Conservation (phyloP, 2,113 vertebrate genomes). For the Ictalurus punctatus region DNA sequence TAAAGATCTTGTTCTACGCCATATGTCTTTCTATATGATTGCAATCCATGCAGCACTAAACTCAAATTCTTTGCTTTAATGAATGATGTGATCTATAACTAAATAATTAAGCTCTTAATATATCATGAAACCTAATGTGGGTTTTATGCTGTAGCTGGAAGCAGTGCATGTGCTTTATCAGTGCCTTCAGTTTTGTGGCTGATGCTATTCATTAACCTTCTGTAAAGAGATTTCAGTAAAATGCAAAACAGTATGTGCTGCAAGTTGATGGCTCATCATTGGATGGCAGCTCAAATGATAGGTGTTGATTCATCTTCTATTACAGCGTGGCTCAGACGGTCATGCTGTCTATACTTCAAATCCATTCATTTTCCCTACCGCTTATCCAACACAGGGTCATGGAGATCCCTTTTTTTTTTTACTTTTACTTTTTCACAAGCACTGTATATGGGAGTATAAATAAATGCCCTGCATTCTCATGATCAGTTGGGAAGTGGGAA, state of each 20-base stretch:
- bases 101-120: conserved; percentile 1
- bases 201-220: conserved; percentile 15
- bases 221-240: conserved; percentile 28
- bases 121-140: background rate
- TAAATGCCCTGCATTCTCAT: background rate
- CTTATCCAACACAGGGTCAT: too few species aligned
- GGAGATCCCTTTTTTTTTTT: too few species aligned
- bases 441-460: background rate
- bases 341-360: too few species aligned
- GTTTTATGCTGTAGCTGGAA: background rate
- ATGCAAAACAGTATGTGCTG: background rate
- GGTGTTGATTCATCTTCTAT: background rate
- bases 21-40: conserved; percentile 1
- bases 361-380: too few species aligned
- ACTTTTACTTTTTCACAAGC: too few species aligned
- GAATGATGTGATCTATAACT: background rate
- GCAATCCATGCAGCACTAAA: background rate
- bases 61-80: background rate
- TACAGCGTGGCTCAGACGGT: background rate
- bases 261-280: background rate
- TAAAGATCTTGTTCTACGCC: background rate
- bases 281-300: background rate
- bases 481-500: background rate
- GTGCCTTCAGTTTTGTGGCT: background rate
- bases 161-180: background rate